A percentile compares a stretch with the other conserved stretches of the same genome.
Evolutionary conservation across 2,113 vertebrate species (phyloP).

Genomic region (Chunga burmeisteri): DNA sequence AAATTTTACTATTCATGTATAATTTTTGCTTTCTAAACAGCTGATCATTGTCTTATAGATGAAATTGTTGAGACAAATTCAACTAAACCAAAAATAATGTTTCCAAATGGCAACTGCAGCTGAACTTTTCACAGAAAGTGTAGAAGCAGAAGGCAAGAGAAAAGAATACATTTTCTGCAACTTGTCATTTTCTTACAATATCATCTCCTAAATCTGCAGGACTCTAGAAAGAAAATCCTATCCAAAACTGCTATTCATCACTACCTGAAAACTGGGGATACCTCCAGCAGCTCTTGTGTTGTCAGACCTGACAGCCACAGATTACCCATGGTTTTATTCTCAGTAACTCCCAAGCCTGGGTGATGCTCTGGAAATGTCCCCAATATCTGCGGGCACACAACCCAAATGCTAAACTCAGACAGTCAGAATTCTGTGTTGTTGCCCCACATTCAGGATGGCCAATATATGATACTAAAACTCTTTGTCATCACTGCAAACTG

Average conservation of each 20-base stretch:
- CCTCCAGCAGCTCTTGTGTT: neutral
- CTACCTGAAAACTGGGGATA: neutral
- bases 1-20: neutral
- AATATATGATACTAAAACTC: neutral
- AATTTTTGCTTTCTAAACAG: neutral
- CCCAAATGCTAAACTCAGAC: fast-evolving
- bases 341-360: fast-evolving
- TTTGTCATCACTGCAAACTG: neutral
- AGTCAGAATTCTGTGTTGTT: neutral
- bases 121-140: neutral
- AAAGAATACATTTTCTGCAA: neutral
- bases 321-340: neutral
- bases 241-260: neutral
- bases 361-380: neutral
- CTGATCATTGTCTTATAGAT: neutral
- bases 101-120: neutral
- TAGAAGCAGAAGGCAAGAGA: neutral
- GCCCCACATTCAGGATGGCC: neutral
- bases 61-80: neutral
- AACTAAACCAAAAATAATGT: neutral
- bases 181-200: neutral
- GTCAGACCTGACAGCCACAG: neutral
- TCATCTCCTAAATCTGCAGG: neutral
- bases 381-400: neutral
- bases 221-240: neutral